Percentiles rank a stretch among this genome's conserved stretches.
These are phyloP conservation scores for Gisinianus flammeolus DNA, from an alignment of 2,888 invertebrate genomes.

Conservation along the genomic window DNA sequence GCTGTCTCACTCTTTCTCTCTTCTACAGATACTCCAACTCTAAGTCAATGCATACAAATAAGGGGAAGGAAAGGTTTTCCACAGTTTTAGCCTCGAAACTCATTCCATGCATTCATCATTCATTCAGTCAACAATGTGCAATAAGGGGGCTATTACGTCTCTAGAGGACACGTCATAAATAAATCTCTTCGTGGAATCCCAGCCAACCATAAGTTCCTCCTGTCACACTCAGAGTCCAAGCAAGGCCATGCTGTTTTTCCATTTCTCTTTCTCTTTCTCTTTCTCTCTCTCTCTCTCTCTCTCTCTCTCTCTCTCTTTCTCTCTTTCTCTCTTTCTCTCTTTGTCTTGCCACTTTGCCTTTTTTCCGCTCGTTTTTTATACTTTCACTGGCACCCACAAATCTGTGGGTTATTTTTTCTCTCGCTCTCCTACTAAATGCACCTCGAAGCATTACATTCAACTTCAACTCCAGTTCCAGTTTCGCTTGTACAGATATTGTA, in stretches of 20 bases:
- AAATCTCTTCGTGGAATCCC: constrained; percentile 28
- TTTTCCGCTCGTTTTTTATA: background rate
- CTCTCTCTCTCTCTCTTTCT: background rate
- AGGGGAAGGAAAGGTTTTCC: constrained; percentile 13
- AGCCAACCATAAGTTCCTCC: background rate
- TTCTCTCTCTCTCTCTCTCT: constrained; percentile 1
- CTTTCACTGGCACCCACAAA: background rate
- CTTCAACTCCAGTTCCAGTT: no score
- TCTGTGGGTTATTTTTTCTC: background rate
- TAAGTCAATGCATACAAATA: constrained; percentile 15
- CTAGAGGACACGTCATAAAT: constrained; percentile 44
- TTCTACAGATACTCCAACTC: background rate
- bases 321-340: background rate
- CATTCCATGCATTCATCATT: constrained; percentile 43
- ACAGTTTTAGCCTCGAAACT: constrained; percentile 25
- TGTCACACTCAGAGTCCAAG: constrained; percentile 1
- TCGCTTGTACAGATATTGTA: background rate
- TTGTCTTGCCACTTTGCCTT: background rate
- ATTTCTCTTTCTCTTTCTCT: background rate
- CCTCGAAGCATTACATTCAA: background rate
- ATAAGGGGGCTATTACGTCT: constrained; percentile 43
- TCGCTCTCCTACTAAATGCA: background rate
- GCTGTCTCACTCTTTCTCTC: no score
- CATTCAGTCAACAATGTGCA: constrained; percentile 45
- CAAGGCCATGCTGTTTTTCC: constrained; percentile 4